phyloP scores from a whole-genome alignment of 2,113 vertebrate species.

The Eonycteris spelaea region DNA sequence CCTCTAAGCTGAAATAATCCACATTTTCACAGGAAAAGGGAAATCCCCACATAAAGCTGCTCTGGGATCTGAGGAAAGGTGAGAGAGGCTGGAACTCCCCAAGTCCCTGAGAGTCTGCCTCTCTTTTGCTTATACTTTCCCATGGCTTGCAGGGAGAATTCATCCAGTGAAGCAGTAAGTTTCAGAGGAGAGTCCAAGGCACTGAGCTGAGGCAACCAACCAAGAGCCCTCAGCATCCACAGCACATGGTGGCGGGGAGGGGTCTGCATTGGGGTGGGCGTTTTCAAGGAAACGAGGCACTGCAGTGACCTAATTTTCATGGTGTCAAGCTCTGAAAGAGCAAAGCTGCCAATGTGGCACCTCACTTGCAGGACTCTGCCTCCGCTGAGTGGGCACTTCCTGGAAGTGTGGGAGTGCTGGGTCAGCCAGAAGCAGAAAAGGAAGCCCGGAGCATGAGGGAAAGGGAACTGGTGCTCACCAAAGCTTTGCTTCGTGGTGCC shows the following conservation, averaged over 20 bases:
- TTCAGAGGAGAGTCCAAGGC: slow-evolving; percentile 56
- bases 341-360: fast-evolving
- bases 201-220: not conserved
- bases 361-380: not conserved
- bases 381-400: not conserved
- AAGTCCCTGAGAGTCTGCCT: too few relatives aligned
- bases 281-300: not conserved
- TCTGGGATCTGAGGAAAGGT: not conserved
- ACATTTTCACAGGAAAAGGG: not conserved
- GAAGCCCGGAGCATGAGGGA: not conserved
- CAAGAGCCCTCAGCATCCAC: not conserved
- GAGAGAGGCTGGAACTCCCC: not conserved
- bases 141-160: not conserved
- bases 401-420: not conserved
- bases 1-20: not conserved
- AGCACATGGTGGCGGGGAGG: too few relatives aligned
- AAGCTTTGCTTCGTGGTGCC: slow-evolving; percentile 72
- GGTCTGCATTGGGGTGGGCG: too few relatives aligned
- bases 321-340: not conserved
- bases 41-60: not conserved
- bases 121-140: not conserved
- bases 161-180: not conserved
- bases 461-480: not conserved
- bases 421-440: not conserved
- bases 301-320: not conserved